Conservation (phyloP, 2,888 invertebrate species). For the Aphodius sticticus region DNA sequence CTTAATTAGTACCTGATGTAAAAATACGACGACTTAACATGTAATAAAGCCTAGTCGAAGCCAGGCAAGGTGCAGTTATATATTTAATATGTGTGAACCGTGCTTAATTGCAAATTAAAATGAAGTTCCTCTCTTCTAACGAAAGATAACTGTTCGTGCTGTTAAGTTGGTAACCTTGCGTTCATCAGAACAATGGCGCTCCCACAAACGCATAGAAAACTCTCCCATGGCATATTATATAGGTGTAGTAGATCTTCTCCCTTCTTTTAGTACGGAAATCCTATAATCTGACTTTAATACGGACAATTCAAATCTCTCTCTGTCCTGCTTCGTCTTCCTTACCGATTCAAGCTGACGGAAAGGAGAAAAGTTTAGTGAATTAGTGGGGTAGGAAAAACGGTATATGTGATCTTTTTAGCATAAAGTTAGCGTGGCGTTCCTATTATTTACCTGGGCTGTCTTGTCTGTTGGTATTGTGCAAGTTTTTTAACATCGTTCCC, state of each 20-base stretch:
- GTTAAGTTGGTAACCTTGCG: conserved; percentile 47
- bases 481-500: conserved; percentile 20
- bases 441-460: not conserved
- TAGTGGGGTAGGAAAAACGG: conserved; percentile 18
- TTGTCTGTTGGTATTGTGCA: conserved; percentile 11
- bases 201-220: conserved; percentile 42
- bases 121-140: conserved; percentile 45
- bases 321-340: not conserved
- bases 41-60: conserved; percentile 37
- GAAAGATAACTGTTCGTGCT: conserved; percentile 44
- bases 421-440: not conserved
- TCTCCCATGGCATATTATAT: conserved; percentile 39
- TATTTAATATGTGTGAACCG: conserved; percentile 51
- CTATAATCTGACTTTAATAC: conserved; percentile 4
- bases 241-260: conserved; percentile 20
- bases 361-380: conserved; percentile 8
- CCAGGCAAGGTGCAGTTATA: conserved; percentile 47
- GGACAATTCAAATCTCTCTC: conserved; percentile 6
- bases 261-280: conserved; percentile 14
- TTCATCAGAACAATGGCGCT: conserved; percentile 45
- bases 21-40: conserved; percentile 39
- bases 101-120: conserved; percentile 50
- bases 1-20: conserved; percentile 43
- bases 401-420: conserved; percentile 6
- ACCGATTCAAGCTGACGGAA: conserved; percentile 5